A percentile compares a stretch with the other conserved stretches of the same genome.
phyloP scores from a whole-genome alignment of 1,140 invertebrate species.

The Aphidius ervi region DNA sequence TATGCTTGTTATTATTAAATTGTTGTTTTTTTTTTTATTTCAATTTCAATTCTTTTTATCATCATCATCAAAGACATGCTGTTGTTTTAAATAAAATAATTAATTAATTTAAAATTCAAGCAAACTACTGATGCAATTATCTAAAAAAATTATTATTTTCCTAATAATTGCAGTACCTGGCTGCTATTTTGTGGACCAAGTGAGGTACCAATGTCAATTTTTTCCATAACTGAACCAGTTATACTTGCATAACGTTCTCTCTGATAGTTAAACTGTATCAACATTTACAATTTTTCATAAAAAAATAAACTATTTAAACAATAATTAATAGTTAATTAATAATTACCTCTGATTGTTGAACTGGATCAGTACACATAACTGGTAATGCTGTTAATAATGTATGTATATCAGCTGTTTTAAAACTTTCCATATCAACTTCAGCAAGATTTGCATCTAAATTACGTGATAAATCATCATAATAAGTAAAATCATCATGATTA shows the following conservation, averaged over 20 bases:
- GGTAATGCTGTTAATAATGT: slow-evolving; percentile 75
- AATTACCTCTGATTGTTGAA: slow-evolving; percentile 51
- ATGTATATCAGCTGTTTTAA: slow-evolving; percentile 85
- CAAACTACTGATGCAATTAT: neutral
- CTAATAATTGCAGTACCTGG: slow-evolving; percentile 55
- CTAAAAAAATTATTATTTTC: slow-evolving; percentile 15
- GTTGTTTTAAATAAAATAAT: too few relatives aligned
- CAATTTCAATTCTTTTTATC: too few relatives aligned
- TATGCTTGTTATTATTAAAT: too few relatives aligned
- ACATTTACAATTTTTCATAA: slow-evolving; percentile 28
- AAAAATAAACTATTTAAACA: neutral
- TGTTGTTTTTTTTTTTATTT: too few relatives aligned
- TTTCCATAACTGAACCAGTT: slow-evolving; percentile 74
- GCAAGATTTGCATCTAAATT: slow-evolving; percentile 89
- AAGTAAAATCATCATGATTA: slow-evolving; percentile 68
- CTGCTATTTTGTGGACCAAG: slow-evolving; percentile 68
- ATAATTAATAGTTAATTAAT: slow-evolving; percentile 10
- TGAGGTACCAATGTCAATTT: slow-evolving; percentile 73
- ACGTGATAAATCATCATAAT: slow-evolving; percentile 80
- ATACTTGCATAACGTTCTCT: slow-evolving; percentile 80
- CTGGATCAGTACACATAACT: slow-evolving; percentile 60
- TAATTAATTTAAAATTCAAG: too few relatives aligned
- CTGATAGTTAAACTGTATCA: slow-evolving; percentile 61
- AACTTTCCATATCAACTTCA: slow-evolving; percentile 92
- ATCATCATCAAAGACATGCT: too few relatives aligned